Conservation (phyloP, 2,888 invertebrate species). For the Drosophila cyrtoloma region DNA sequence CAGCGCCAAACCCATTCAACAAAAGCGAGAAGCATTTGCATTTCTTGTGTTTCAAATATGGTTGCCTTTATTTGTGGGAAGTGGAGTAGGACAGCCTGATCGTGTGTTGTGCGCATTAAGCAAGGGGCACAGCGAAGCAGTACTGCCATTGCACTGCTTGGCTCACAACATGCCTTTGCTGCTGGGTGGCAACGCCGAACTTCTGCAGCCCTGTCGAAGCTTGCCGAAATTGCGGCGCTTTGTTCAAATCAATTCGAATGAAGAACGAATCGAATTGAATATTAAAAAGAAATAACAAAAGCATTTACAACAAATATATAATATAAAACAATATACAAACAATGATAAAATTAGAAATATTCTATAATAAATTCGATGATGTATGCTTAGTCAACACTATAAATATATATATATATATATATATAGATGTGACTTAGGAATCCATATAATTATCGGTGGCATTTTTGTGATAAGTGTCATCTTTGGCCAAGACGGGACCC, state of each 20-base stretch:
- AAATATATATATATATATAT: too few species aligned
- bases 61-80: not conserved
- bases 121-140: not conserved
- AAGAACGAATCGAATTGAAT: not conserved
- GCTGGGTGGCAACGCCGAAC: slow-evolving; percentile 28
- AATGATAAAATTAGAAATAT: not conserved
- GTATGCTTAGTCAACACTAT: too few species aligned
- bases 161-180: not conserved
- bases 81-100: slow-evolving; percentile 12
- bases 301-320: not conserved
- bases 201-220: slow-evolving; percentile 22
- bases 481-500: not conserved
- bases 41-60: not conserved
- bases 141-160: slow-evolving; percentile 12
- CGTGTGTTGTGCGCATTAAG: slow-evolving; percentile 24
- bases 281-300: not conserved
- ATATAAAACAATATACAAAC: not conserved
- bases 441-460: slow-evolving; percentile 30
- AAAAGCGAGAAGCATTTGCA: not conserved
- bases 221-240: not conserved
- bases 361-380: not conserved
- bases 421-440: not conserved
- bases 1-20: not conserved
- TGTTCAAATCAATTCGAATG: slow-evolving; percentile 10
- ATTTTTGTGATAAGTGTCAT: slow-evolving; percentile 40